Conservation (phyloP, 2,888 invertebrate species). For the Xestia c-nigrum region DNA sequence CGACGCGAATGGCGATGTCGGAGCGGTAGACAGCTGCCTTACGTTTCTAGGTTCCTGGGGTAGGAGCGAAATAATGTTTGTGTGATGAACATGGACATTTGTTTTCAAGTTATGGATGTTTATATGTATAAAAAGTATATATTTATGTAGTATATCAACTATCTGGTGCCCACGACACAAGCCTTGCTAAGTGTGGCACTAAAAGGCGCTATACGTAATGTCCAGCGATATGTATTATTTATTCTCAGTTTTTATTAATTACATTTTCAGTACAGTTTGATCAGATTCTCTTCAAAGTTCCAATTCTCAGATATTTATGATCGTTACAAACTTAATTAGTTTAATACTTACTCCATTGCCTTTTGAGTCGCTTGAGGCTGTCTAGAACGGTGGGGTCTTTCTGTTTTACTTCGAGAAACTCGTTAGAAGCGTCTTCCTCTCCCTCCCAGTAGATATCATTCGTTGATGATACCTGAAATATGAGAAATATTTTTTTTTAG, state of each 20-base stretch:
- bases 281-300: background rate
- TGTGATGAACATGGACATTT: too few relatives aligned
- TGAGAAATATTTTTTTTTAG: background rate
- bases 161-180: too few relatives aligned
- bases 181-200: too few relatives aligned
- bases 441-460: conserved; percentile 86
- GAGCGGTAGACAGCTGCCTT: too few relatives aligned
- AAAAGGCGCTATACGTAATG: too few relatives aligned
- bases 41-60: too few relatives aligned
- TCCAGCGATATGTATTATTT: too few relatives aligned
- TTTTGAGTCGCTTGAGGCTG: conserved; percentile 76
- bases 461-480: conserved; percentile 79
- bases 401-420: conserved; percentile 84
- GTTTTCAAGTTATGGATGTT: too few relatives aligned
- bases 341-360: conserved; percentile 43
- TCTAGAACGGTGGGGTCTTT: conserved; percentile 70
- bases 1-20: too few relatives aligned
- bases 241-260: background rate
- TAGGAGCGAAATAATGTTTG: too few relatives aligned
- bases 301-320: background rate
- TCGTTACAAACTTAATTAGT: background rate
- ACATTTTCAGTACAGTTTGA: background rate
- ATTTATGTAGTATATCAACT: too few relatives aligned
- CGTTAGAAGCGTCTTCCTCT: conserved; percentile 81
- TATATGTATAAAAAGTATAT: too few relatives aligned